Evolutionary conservation across 2,113 vertebrate species (phyloP), one percentile per base, ranked within the genome.

Genomic region (Notarius quadriscutis): DNA sequence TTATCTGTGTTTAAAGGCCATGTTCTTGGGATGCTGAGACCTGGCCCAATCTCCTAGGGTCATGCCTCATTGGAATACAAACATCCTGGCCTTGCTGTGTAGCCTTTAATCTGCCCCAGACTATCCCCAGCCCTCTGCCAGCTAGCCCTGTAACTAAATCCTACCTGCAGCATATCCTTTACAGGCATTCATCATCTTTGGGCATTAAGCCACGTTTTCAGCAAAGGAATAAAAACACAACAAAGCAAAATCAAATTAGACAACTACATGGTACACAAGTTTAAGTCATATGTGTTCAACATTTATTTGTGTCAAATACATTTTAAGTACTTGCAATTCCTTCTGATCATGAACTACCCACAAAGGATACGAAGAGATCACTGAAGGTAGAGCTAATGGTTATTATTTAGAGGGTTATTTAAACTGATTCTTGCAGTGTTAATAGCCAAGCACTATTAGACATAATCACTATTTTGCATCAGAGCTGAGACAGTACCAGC

Each of bases 181-280:
- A 95, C 96, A 95, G 92, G 93, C 95, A 96, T 96, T 96, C 94
- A 96, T 96, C 96, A 97, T 94, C 67, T 94, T 96, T 96, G 95
- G 93, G 92, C 94, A 88, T 93, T 95, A 93, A 92, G 94, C 92
- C 94, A 90, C 91, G 90, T 93, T 94, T 93, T 93, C 84, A 77
- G 72, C 65, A 85, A 78, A 92, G 91, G 82, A 90, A 91, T 93
- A 92, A 89, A 91, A 86, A 91, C 77, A 93, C 90, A 92, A 85
- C 58, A 57, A 62, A 77, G 79, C 30, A 83, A 83, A 58, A 93
- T 94, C 92, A 65, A 87, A 81, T 86, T 77, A 67, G 62, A 84
- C 58, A 69, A 30, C 74, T 71, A 71, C 60, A 86, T 55, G 50
- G 50, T 69, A 81, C 55, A 77, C 14, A 51, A 18, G 65, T 20